A percentile compares a stretch with the other conserved stretches of the same genome.
Conservation (phyloP, 2,113 vertebrate genomes). For the Hippopotamus amphibius region DNA sequence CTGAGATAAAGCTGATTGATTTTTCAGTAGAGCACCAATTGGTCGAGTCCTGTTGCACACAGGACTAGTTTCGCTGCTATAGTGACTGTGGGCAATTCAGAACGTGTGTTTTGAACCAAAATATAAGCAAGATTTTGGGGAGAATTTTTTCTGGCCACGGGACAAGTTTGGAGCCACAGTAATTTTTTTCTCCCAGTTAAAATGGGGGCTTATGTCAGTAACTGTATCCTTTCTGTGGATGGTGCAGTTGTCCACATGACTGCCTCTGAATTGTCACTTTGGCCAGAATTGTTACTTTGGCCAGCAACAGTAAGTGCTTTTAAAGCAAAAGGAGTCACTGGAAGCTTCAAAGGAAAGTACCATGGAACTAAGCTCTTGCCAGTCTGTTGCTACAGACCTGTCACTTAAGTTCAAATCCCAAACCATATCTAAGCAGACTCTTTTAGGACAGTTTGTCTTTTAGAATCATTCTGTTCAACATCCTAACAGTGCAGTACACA, state of each 20-base stretch:
- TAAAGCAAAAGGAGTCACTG: background rate
- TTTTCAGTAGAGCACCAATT: background rate
- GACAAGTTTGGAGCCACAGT: background rate
- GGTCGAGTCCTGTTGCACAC: background rate
- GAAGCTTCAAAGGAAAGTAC: background rate
- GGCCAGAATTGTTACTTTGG: background rate
- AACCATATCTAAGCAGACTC: slow-evolving; percentile 34
- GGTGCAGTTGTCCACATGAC: background rate
- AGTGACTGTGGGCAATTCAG: background rate
- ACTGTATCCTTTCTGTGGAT: background rate
- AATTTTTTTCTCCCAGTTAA: background rate
- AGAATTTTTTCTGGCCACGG: slow-evolving; percentile 43
- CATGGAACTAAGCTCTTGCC: background rate
- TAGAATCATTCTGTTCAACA: background rate
- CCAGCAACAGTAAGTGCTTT: background rate
- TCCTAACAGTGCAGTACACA: background rate
- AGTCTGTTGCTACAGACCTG: background rate
- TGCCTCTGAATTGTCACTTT: background rate
- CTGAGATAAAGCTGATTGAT: slow-evolving; percentile 23
- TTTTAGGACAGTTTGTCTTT: slow-evolving; percentile 40
- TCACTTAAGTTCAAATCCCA: background rate
- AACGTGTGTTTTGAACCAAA: slow-evolving; percentile 33
- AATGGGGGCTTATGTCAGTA: background rate
- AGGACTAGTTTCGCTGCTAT: background rate
- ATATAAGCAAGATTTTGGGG: slow-evolving; percentile 1